Percentiles rank a stretch among this genome's conserved stretches.
Conservation (phyloP, 2,797 vertebrate species). For the Ceyx erithaca region DNA sequence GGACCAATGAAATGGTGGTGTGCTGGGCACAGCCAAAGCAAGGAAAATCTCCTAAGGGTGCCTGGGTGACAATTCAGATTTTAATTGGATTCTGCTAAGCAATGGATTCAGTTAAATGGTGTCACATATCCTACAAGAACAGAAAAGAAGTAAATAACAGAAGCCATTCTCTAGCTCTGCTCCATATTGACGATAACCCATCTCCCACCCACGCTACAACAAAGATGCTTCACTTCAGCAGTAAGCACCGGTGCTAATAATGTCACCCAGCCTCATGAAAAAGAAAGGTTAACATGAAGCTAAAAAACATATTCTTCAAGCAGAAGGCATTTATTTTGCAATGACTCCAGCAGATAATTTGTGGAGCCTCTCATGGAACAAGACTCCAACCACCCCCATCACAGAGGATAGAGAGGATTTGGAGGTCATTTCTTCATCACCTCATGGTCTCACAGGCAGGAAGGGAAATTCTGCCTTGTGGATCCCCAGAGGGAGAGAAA, state of each 20-base stretch:
- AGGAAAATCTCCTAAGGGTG: background rate
- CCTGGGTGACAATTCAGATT: background rate
- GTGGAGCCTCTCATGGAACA: background rate
- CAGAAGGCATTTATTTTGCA: constrained; percentile 37
- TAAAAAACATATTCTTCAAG: constrained; percentile 49
- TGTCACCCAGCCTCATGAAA: constrained; percentile 37
- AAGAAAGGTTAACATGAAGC: constrained; percentile 26
- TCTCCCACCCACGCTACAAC: constrained; percentile 35
- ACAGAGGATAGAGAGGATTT: fast-evolving
- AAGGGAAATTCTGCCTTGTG: background rate
- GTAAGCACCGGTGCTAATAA: constrained; percentile 27
- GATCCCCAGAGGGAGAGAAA: background rate
- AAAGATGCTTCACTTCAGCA: constrained; percentile 58
- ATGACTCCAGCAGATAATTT: background rate
- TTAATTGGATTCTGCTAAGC: constrained; percentile 17
- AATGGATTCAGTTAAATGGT: background rate
- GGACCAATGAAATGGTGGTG: fast-evolving
- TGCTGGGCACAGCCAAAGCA: fast-evolving
- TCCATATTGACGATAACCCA: constrained; percentile 48
- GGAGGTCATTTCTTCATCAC: background rate
- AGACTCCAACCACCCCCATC: fast-evolving
- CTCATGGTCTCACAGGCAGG: background rate
- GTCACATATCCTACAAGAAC: constrained; percentile 3
- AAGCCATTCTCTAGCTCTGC: constrained; percentile 41
- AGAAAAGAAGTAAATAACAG: constrained; percentile 54